Base-by-base conservation (phyloP, 2,113 vertebrate species). In the Cryptomyrus ogoouensis region DNA sequence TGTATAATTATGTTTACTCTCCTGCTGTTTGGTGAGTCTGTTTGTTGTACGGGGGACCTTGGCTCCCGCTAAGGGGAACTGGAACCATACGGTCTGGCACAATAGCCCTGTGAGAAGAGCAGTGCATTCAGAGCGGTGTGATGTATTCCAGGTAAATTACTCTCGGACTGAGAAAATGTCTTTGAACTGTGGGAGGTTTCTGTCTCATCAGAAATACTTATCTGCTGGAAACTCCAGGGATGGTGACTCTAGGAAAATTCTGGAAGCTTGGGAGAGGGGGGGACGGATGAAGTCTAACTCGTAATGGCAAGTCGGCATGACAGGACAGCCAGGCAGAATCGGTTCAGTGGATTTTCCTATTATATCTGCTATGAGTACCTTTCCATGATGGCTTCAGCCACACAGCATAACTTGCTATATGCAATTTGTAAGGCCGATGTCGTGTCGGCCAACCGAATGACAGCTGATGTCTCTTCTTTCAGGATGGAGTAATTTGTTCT, bases 331-430 rank as follows among this genome's bases (percentile, higher is more conserved):
- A 27, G 91, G 90, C 80, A 83, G 94, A 92, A 94, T 94, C 83
- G 94, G 92, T 94, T 91, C 94, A 92, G 88, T 95, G 93, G 91
- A 91, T 95, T 92, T 92, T 93, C 92, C 92, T 91, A 94, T 95
- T 95, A 94, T 93, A 91, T 90, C 88, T 13, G 85, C 91, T 93
- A 92, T 88, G 93, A 91, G 93, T 91, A 92, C 92, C 94, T 94
- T 90, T 91, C 91, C 91, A 77, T 39, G 50, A 44, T 74, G 53
- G 83, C 70, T 88, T 88, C 89, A 52, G 44, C 56, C 39, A 87
- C 50, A 83, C 62, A 84, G 88, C 91, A 92, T 89, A 90, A 56
- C 89, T 91, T 84, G 90, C 89, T 83, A 88, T 91, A 88, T 91
- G 89, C 91, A 91, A 91, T 91, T 91, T 91, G 91, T 90, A 90